A percentile compares a stretch with the other conserved stretches of the same genome.
phyloP scores from a whole-genome alignment of 2,113 vertebrate species.

The Leucosticte australis region DNA sequence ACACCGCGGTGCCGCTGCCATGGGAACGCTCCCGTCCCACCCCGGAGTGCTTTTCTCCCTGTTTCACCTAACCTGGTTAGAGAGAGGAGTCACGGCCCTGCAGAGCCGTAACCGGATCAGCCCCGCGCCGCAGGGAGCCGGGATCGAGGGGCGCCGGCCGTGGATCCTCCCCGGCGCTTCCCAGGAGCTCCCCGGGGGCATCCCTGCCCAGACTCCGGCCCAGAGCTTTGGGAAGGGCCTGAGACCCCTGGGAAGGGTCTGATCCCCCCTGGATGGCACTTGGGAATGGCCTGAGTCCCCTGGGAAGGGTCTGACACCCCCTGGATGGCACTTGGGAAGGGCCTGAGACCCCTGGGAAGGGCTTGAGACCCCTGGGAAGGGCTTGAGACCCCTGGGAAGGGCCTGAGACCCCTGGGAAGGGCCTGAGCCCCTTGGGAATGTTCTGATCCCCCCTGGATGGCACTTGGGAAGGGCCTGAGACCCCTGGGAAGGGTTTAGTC shows the following conservation, averaged over 20 bases:
- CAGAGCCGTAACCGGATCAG: not conserved
- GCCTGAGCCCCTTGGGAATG: no score
- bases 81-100: not conserved
- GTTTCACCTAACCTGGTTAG: not conserved
- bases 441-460: no score
- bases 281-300: no score
- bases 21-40: not conserved
- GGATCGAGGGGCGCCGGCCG: not conserved
- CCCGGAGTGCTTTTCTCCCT: not conserved
- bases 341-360: not conserved
- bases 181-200: not conserved
- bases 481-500: no score
- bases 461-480: not conserved
- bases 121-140: not conserved
- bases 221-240: not conserved
- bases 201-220: fast-evolving
- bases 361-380: no score
- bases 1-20: not conserved
- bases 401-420: fast-evolving
- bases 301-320: no score
- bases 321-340: no score
- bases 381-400: not conserved
- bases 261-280: no score
- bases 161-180: not conserved
- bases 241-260: not conserved